Evolutionary conservation across 2,113 vertebrate genomes (phyloP).

Genomic region (Hyperoodon ampullatus): DNA sequence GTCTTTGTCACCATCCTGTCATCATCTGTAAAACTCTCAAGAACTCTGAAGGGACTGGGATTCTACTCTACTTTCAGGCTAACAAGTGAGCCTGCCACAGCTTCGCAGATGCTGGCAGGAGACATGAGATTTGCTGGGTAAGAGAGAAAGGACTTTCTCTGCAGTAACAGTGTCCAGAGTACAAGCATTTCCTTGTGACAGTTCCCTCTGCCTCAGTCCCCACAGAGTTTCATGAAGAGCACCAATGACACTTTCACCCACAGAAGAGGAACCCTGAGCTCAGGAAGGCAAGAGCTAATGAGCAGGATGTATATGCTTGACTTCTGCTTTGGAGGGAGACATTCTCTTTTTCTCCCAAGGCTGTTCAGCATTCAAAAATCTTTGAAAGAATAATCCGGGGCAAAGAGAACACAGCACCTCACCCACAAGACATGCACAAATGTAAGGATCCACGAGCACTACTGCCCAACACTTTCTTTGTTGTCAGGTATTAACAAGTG

Average conservation of each 20-base stretch:
- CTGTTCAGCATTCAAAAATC: not conserved
- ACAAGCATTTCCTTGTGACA: not conserved
- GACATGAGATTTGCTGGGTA: not conserved
- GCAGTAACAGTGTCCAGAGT: not conserved
- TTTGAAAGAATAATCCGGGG: not conserved
- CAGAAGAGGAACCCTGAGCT: not conserved
- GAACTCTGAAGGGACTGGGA: not conserved
- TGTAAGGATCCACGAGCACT: accelerated
- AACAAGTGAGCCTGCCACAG: not conserved
- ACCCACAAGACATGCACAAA: not conserved
- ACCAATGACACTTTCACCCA: not conserved
- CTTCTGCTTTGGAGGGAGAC: not conserved
- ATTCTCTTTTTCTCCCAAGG: not conserved
- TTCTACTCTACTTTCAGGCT: not conserved
- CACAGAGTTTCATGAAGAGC: not conserved
- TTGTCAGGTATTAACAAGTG: no score
- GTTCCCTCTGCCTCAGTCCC: no score
- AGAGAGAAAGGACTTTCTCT: no score
- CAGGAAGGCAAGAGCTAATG: not conserved
- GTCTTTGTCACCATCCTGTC: not conserved
- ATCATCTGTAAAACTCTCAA: no score
- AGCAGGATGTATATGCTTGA: not conserved
- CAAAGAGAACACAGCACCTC: not conserved
- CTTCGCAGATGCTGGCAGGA: not conserved
- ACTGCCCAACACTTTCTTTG: not conserved